Evolutionary conservation across 2,888 invertebrate species (phyloP).

Genomic region (Drosophila anomalipes): DNA sequence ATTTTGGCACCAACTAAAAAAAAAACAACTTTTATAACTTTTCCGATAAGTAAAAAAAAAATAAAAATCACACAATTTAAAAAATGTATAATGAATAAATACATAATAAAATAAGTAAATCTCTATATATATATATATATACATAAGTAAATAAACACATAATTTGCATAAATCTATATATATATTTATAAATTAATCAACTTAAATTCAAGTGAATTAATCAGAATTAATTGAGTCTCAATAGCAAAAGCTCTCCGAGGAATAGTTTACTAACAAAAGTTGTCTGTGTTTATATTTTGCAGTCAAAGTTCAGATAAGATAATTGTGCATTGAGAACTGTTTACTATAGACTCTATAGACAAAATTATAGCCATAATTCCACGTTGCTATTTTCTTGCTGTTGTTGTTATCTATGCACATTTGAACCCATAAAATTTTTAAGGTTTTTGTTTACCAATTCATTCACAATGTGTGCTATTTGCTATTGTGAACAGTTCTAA

Average conservation of each 20-base stretch:
- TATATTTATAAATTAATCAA: background rate
- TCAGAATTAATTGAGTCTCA: background rate
- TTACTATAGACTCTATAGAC: background rate
- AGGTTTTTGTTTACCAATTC: background rate
- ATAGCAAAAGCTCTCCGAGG: background rate
- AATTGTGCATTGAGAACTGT: background rate
- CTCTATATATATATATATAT: no score
- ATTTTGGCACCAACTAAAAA: background rate
- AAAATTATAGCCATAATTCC: background rate
- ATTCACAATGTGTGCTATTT: background rate
- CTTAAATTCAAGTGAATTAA: background rate
- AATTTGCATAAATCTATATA: background rate
- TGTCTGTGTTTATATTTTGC: background rate
- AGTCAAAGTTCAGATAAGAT: constrained; percentile 24
- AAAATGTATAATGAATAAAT: background rate
- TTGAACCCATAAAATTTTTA: no score
- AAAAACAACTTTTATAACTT: background rate
- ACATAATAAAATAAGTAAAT: background rate
- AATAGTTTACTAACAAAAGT: background rate
- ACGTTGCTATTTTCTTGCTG: background rate
- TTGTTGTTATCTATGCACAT: background rate
- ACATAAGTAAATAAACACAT: no score
- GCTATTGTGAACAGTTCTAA: no score
- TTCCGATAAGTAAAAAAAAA: background rate
- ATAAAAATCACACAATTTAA: background rate